A percentile compares a stretch with the other conserved stretches of the same genome.
phyloP scores from a whole-genome alignment of 1,140 invertebrate genomes.

The Dendroctonus ponderosae region DNA sequence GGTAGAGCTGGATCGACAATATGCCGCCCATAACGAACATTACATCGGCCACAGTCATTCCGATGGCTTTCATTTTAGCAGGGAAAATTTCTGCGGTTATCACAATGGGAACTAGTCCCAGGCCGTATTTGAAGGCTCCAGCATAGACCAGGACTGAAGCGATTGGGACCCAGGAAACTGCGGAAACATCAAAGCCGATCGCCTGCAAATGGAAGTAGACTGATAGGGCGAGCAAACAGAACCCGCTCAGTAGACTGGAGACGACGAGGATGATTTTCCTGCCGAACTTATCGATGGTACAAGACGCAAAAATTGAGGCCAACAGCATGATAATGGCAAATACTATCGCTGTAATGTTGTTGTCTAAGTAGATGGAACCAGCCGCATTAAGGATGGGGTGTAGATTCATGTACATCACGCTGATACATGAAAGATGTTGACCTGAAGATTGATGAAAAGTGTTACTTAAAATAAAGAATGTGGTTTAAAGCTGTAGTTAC shows the following conservation, averaged over 20 bases:
- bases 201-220: constrained; percentile 44
- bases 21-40: constrained; percentile 55
- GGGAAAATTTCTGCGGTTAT: constrained; percentile 62
- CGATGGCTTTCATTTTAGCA: constrained; percentile 57
- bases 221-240: constrained; percentile 38
- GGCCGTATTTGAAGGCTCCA: constrained; percentile 38
- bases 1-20: constrained; percentile 66
- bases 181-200: constrained; percentile 23
- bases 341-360: constrained; percentile 38
- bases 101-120: constrained; percentile 65
- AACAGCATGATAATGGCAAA: constrained; percentile 43
- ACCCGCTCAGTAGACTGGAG: constrained; percentile 37
- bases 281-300: constrained; percentile 43
- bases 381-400: constrained; percentile 40
- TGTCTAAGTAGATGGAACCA: constrained; percentile 35
- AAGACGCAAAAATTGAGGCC: constrained; percentile 33
- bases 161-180: constrained; percentile 39
- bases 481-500: constrained; percentile 6
- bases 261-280: constrained; percentile 39
- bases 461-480: neutral
- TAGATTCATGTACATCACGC: constrained; percentile 45
- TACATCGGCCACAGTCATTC: constrained; percentile 45
- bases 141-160: constrained; percentile 41
- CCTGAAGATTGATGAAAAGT: constrained; percentile 39
- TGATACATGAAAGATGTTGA: constrained; percentile 54